A percentile compares a stretch with the other conserved stretches of the same genome.
Evolutionary conservation across 2,888 invertebrate genomes (phyloP).

Genomic region (Hedya salicella): DNA sequence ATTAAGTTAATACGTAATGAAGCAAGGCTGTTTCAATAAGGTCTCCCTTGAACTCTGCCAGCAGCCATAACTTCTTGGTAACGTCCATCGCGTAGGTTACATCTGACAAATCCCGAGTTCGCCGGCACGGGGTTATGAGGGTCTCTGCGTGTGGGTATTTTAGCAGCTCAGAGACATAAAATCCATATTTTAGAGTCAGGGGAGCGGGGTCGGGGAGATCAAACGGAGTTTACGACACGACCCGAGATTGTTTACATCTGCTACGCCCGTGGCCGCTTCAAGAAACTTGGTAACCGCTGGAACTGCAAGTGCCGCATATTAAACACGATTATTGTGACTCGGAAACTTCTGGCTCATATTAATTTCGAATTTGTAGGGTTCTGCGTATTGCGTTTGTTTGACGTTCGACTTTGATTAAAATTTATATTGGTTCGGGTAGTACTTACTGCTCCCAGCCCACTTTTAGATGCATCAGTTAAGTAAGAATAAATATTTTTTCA

Average conservation of each 20-base stretch:
- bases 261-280: slow-evolving; percentile 74
- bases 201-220: slow-evolving; percentile 72
- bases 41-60: background rate
- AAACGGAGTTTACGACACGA: slow-evolving; percentile 82
- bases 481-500: background rate
- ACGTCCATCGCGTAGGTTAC: slow-evolving; percentile 31
- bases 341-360: slow-evolving; percentile 41
- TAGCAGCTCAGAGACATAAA: slow-evolving; percentile 79
- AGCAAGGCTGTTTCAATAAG: background rate
- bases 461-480: background rate
- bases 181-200: slow-evolving; percentile 80
- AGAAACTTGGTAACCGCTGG: slow-evolving; percentile 80
- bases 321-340: slow-evolving; percentile 55
- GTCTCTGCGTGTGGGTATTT: slow-evolving; percentile 74
- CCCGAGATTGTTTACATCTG: slow-evolving; percentile 84
- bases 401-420: background rate
- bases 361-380: slow-evolving; percentile 32
- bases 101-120: slow-evolving; percentile 45
- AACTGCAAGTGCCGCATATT: slow-evolving; percentile 64
- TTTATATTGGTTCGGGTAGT: background rate
- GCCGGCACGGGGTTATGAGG: slow-evolving; percentile 67
- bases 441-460: background rate
- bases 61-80: slow-evolving; percentile 20
- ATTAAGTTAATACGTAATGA: background rate
- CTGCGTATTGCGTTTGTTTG: slow-evolving; percentile 24